A percentile compares a stretch with the other conserved stretches of the same genome.
These are phyloP conservation scores for silkworm (Bombyx mori) DNA, from an alignment of 1,140 invertebrate species.

Conservation along the genomic window ASM3026992v2 NC_085108.1:8243501-8244000, in stretches of 20 bases:
- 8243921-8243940: conserved; percentile 8
- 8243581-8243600: conserved; percentile 13
- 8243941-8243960: conserved; percentile 21
- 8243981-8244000: conserved; percentile 29
- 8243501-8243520: conserved; percentile 11
- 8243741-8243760: conserved; percentile 5
- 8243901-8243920: conserved; percentile 12
- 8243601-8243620: conserved; percentile 16
- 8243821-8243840: conserved; percentile 21
- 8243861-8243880: conserved; percentile 22
- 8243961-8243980: conserved; percentile 31
- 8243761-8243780: conserved; percentile 25
- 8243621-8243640: conserved; percentile 16
- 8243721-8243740: no score
- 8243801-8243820: conserved; percentile 24
- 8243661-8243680: background rate
- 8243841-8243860: conserved; percentile 23
- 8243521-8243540: conserved; percentile 13
- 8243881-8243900: conserved; percentile 20
- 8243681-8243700: background rate
- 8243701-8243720: no score
- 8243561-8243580: conserved; percentile 14
- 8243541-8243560: conserved; percentile 16
- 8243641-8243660: background rate
- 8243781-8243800: conserved; percentile 30